Evolutionary conservation across 1,140 invertebrate species (phyloP), one percentile per base, ranked within the genome.

Genomic region (Drosophila sturtevanti): DNA sequence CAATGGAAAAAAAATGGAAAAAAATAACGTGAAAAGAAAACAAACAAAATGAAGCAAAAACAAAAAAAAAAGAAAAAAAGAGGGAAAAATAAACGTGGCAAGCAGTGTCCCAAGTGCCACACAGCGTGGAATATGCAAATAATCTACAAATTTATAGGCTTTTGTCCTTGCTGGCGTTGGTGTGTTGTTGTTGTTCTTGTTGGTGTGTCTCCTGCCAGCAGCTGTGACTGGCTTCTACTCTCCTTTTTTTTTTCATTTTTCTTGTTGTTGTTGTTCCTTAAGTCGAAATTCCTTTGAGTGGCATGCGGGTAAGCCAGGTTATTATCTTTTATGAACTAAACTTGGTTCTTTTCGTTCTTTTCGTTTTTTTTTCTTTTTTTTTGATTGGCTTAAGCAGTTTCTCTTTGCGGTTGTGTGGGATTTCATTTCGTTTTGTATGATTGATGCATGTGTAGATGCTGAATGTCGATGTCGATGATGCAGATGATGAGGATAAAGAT

Each of bases 111-210:
- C 59, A 58, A 58, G 37, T 61, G 61, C 68, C 63, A 66, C 69
- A 67, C 72, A 48, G 41, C 41, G 41, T 48, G 41, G 41, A 84
- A 84, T 89, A 89, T 89, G 84, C 84, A 89, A 89, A 89, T 89
- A 89, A 89, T 89, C 85, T 89, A 81, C 72, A 89, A 89, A 89
- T 89, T 89, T 89, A 89, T 89, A 89, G 84, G 84, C 84, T 80
- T 89, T 82, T 48, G 41, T 48, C 41, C 41, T 48, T 21, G 41
- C 16, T 31, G 27, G 27, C 27, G 6, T 31, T 31, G 27, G 27
- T 6, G 27, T 31, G 41, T 48, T 48, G 41, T 16, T 18, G 41
- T 48, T 48, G 41, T 9, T 44, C 11, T 34, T 55, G 70, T 67
- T 74, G 66, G 68, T 22, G 27, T 21, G 75, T 72, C 27, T 72